Conservation (phyloP, 2,113 vertebrate genomes). For the Leucopsar rothschildi region DNA sequence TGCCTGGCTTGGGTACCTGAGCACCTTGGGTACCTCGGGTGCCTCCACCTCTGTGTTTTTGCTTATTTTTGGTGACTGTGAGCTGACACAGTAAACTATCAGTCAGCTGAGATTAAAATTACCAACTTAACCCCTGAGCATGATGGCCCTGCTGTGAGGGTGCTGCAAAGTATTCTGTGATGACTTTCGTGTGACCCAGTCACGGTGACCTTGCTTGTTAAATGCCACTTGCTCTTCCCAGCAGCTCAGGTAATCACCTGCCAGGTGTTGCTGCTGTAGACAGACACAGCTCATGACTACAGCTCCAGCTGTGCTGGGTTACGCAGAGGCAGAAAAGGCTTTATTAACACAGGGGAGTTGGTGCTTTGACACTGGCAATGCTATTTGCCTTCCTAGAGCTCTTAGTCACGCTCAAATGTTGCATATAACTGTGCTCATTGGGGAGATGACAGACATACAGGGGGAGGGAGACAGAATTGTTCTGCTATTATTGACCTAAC, state of each 20-base stretch:
- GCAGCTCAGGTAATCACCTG: not conserved
- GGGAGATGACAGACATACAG: not conserved
- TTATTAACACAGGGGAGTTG: not conserved
- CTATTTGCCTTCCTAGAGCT: not conserved
- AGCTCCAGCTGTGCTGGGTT: not conserved
- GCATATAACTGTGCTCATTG: not conserved
- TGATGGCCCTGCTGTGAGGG: not conserved
- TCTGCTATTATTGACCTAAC: not conserved
- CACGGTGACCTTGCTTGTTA: accelerated
- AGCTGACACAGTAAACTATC: not conserved
- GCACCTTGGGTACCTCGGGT: not conserved
- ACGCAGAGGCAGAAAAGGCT: not conserved
- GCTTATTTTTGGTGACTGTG: not conserved
- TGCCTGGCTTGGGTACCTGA: not conserved
- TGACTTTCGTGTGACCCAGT: not conserved
- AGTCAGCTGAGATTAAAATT: not conserved
- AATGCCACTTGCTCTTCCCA: not conserved
- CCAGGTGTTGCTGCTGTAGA: not conserved
- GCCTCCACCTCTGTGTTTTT: not conserved
- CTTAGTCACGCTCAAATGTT: not conserved
- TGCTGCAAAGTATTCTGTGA: not conserved
- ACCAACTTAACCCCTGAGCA: accelerated
- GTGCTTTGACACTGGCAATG: not conserved
- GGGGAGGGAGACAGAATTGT: not conserved
- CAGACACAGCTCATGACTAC: not conserved